phyloP scores from a whole-genome alignment of 2,888 invertebrate genomes.

The Eilema griseolum region DNA sequence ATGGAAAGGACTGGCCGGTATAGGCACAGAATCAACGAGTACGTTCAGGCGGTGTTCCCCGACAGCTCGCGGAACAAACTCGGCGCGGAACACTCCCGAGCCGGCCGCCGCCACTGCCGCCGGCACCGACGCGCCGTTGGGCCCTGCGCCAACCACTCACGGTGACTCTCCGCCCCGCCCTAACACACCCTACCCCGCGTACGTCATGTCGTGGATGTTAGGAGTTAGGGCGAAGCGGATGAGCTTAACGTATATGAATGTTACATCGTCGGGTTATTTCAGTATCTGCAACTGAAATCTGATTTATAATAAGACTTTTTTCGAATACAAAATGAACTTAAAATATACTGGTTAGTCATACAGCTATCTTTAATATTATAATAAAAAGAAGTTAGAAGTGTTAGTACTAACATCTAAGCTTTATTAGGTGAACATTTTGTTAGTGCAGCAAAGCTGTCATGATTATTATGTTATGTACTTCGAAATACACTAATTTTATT shows the following conservation, averaged over 20 bases:
- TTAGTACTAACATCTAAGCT: conserved; percentile 44
- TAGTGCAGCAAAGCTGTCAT: conserved; percentile 74
- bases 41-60: conserved; percentile 97
- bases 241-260: conserved; percentile 73
- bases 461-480: conserved; percentile 44
- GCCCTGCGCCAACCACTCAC: conserved; percentile 89
- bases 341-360: conserved; percentile 39
- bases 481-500: conserved; percentile 24
- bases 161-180: conserved; percentile 81
- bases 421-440: conserved; percentile 49
- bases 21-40: conserved; percentile 92
- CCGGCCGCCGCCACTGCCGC: conserved; percentile 95
- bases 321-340: conserved; percentile 36
- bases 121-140: conserved; percentile 96
- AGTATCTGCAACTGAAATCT: conserved; percentile 61
- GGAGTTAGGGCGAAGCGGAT: conserved; percentile 86
- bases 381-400: conserved; percentile 33
- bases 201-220: conserved; percentile 64
- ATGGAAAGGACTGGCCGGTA: conserved; percentile 97
- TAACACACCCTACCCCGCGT: conserved; percentile 56
- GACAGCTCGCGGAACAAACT: conserved; percentile 96
- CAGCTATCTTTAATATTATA: conserved; percentile 26
- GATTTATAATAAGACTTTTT: conserved; percentile 32
- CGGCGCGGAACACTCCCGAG: conserved; percentile 94
- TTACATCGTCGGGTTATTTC: conserved; percentile 70